Evolutionary conservation across 2,797 vertebrate genomes (phyloP), one percentile per base, ranked within the genome.

Genomic region (Aselliscus stoliczkanus): DNA sequence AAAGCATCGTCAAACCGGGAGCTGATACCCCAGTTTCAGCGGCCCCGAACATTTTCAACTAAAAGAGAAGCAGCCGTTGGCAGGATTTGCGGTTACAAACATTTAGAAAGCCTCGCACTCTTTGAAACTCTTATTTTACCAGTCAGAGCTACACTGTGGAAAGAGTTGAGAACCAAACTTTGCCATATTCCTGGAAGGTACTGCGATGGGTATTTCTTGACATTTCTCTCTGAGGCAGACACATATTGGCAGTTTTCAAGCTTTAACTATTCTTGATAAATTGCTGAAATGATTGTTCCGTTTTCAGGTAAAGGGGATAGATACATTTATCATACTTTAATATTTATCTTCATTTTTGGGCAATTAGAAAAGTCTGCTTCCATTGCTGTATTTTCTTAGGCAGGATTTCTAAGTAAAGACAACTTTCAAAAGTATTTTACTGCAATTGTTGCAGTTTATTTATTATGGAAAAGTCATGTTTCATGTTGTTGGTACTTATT

Each of bases 221-320:
- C 52, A 39, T 96, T 86, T 91, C 50, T 83, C 20, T 64, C 27
- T n/a, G 86, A 96, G 70, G 23, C n/a, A 75, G 72, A 92, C 60
- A 34, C n/a, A 85, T 80, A 23, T 60, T 86, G 58, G 4, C 86
- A 79, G 9, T 81, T 73, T 58, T 82, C 52, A 9, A 88, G 58
- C 64, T 79, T 92, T 88, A 27, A 70, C 64, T 58, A 5, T 83
- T 58, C 70, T 76, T 72, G 44, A 81, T 84, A 64, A 90, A 7
- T 87, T 93, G 69, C 5, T 0, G 1, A 85, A 65, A 70, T 75
- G 60, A 83, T 52, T 92, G n/a, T 75, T 58, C 79, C 20, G 23
- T 64, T 20, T 89, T 94, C 37, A 76, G 77, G 42, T 69, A 86
- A 90, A 25, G 1, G 3, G 6, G 42, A 42, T 42, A 42, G 58